Evolutionary conservation across 2,888 invertebrate species (phyloP).

Genomic region (Melitaea athalia): DNA sequence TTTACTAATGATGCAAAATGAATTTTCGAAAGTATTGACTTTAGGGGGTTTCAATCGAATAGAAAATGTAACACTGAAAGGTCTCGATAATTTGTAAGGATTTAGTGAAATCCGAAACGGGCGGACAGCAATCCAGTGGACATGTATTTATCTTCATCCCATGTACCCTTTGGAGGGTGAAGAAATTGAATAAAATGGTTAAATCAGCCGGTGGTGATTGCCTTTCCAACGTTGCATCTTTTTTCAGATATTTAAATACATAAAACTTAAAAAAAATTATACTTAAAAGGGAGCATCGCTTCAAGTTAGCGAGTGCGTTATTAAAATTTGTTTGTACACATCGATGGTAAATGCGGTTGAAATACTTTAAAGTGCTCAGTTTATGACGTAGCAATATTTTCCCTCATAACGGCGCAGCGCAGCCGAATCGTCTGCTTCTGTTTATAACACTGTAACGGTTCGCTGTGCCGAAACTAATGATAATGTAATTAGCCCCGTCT

Average conservation of each 20-base stretch:
- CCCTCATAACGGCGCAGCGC: slow-evolving; percentile 25
- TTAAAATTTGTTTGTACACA: neutral
- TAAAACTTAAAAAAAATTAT: neutral
- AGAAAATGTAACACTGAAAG: slow-evolving; percentile 28
- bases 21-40: slow-evolving; percentile 24
- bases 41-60: slow-evolving; percentile 24
- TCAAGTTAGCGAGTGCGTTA: neutral
- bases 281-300: neutral
- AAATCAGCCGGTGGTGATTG: slow-evolving; percentile 32
- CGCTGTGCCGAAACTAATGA: slow-evolving; percentile 63
- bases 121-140: slow-evolving; percentile 36
- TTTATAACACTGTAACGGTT: slow-evolving; percentile 49
- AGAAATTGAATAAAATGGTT: slow-evolving; percentile 39
- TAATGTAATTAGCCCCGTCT: slow-evolving; percentile 62
- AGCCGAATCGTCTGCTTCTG: slow-evolving; percentile 32
- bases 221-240: slow-evolving; percentile 16
- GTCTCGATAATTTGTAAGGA: slow-evolving; percentile 39
- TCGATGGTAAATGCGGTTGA: slow-evolving; percentile 7
- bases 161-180: slow-evolving; percentile 38
- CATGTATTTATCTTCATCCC: slow-evolving; percentile 40
- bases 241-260: slow-evolving; percentile 8
- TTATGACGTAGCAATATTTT: slow-evolving; percentile 15
- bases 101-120: slow-evolving; percentile 39
- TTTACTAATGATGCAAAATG: neutral
- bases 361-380: slow-evolving; percentile 6